Base-by-base conservation (phyloP, 2,888 invertebrate species). In the Axea sp. region DNA sequence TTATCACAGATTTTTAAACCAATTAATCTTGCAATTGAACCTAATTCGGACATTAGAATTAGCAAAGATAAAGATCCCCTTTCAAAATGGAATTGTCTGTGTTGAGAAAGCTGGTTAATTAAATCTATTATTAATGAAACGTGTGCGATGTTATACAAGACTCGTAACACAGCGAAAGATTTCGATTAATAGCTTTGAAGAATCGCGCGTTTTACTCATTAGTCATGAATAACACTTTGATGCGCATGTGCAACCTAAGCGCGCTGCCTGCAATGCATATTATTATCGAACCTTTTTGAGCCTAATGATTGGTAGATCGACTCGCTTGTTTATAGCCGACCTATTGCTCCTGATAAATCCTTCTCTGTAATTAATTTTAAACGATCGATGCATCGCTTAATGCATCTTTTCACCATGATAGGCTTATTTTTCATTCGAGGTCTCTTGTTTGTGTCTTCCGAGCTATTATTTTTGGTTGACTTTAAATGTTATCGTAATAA, bases 361-460 rank as follows among this genome's bases (percentile, higher is more conserved):
- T 53, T 73, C 77, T 77, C 77, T 79, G 80, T 82, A 84, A 84
- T 85, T 85, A 85, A 84, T 84, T 82, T 80, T 77, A 80, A 78
- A 78, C 76, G 76, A 77, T 69, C 55, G 62, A 53, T 24, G 26
- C 8, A 17, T 17, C 17, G 19, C 3, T 39, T 12, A 55, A 49
- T 33, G 17, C 15, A n/a, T n/a, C n/a, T n/a, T n/a, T n/a, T n/a
- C 45, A 45, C 31, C 37, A 9, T 28, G 45, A 9, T 24, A 15
- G 30, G 37, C 15, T 49, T 39, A 49, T 49, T 49, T 30, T 49
- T 39, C 39, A 12, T 26, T 3, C 17, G 17, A 11, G 8, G 15
- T n/a, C 11, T 5, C 7, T 14, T 24, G 1, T 3, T 24, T 24
- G 4, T 3, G 2, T 24, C 7, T 24, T 1, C 7, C 6, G 3